A percentile compares a stretch with the other conserved stretches of the same genome.
Conservation (phyloP, 2,888 invertebrate species). For the Myopa tessellatipennis region DNA sequence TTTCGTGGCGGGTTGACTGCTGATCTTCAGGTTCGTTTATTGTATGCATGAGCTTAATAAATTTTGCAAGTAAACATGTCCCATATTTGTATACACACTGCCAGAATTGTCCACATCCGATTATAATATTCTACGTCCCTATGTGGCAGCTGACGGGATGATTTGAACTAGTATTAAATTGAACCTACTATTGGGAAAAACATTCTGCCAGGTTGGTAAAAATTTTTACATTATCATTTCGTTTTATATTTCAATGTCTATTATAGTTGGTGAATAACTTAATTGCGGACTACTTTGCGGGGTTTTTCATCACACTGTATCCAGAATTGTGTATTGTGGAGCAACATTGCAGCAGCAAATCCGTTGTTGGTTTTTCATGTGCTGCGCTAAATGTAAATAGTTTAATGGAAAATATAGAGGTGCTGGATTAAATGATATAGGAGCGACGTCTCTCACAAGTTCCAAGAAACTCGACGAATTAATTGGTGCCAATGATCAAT, state of each 20-base stretch:
- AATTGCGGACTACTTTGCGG: conserved; percentile 72
- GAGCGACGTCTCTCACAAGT: conserved; percentile 18
- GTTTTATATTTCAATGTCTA: too few species aligned
- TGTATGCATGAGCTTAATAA: background rate
- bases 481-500: conserved; percentile 73
- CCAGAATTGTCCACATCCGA: conserved; percentile 82
- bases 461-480: conserved; percentile 53
- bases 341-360: conserved; percentile 73
- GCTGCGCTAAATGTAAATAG: conserved; percentile 84
- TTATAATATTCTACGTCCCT: conserved; percentile 85
- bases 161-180: conserved; percentile 75
- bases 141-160: conserved; percentile 74
- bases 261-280: conserved; percentile 51
- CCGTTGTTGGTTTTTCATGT: conserved; percentile 87
- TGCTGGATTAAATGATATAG: conserved; percentile 73
- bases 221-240: too few species aligned
- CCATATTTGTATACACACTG: conserved; percentile 85
- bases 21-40: conserved; percentile 81
- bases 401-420: conserved; percentile 77
- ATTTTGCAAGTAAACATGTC: conserved; percentile 74
- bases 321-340: conserved; percentile 91
- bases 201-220: conserved; percentile 68
- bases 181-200: conserved; percentile 16
- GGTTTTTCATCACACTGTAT: conserved; percentile 80
- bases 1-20: conserved; percentile 95